These are phyloP conservation scores for Neoascia interrupta DNA, from an alignment of 2,888 invertebrate genomes.

Conservation along the genomic window DNA sequence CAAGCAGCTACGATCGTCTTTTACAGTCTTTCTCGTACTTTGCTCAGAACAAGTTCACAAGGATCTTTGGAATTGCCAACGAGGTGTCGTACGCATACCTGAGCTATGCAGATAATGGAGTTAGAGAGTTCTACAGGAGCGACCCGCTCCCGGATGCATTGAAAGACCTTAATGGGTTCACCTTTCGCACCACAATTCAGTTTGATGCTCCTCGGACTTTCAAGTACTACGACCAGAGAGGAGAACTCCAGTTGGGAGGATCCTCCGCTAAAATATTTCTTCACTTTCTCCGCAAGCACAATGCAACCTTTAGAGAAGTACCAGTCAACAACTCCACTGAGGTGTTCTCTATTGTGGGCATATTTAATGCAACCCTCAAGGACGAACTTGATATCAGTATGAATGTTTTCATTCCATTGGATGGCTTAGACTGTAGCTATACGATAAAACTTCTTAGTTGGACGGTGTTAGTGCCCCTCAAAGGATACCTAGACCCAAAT, in stretches of 20 bases:
- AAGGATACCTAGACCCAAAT: too few species aligned
- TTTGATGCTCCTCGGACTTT: slow-evolving; percentile 5
- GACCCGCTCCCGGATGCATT: slow-evolving; percentile 4
- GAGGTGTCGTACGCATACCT: background rate
- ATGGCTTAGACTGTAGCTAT: too few species aligned
- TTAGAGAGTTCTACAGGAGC: background rate
- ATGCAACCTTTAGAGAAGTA: slow-evolving; percentile 27
- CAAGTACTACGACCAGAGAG: background rate
- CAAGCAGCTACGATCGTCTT: background rate
- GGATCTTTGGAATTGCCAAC: slow-evolving; percentile 18
- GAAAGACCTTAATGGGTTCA: slow-evolving; percentile 24
- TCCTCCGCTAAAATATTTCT: slow-evolving; percentile 4
- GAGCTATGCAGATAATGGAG: slow-evolving; percentile 9
- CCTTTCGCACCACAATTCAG: slow-evolving; percentile 11
- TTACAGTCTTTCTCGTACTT: background rate
- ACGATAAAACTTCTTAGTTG: too few species aligned
- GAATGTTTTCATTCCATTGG: too few species aligned
- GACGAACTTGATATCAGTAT: too few species aligned
- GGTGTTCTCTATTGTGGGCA: too few species aligned
- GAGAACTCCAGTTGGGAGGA: slow-evolving; percentile 7
- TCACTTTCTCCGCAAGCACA: slow-evolving; percentile 11
- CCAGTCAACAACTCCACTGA: background rate
- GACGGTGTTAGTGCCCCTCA: too few species aligned
- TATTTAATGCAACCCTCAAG: too few species aligned
- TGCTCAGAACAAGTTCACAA: slow-evolving; percentile 4